phyloP scores from a whole-genome alignment of 2,113 vertebrate species.

The Pitta sordida region DNA sequence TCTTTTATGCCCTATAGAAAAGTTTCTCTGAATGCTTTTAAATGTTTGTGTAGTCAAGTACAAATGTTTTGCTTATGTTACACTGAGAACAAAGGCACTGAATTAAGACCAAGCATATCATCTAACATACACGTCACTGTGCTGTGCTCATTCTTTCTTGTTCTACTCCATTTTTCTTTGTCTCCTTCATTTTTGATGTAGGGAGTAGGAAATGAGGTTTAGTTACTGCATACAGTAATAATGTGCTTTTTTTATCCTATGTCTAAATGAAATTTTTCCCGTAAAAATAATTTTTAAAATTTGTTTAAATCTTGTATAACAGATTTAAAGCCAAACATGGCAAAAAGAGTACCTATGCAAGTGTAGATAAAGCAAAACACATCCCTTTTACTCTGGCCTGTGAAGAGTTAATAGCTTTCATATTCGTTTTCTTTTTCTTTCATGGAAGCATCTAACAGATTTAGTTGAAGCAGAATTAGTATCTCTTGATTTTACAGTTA shows the following conservation, averaged over 20 bases:
- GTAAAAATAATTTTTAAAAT: not conserved
- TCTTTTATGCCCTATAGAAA: not conserved
- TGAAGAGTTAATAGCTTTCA: not conserved
- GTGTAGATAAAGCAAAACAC: not conserved
- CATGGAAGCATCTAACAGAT: not conserved
- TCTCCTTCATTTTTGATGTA: not conserved
- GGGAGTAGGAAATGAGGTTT: not conserved
- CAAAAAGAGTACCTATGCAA: not conserved
- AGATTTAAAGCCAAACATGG: not conserved
- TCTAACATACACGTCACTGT: not conserved
- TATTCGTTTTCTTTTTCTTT: not conserved
- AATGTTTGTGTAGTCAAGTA: not conserved
- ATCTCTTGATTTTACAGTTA: not conserved
- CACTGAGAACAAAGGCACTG: fast-evolving
- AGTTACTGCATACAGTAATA: not conserved
- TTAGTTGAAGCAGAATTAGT: not conserved
- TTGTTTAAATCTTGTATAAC: not conserved
- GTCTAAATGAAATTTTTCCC: not conserved
- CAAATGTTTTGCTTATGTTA: not conserved
- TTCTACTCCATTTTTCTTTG: not conserved
- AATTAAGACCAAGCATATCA: not conserved
- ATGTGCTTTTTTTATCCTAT: not conserved
- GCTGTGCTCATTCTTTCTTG: not conserved
- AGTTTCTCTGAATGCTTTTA: not conserved
- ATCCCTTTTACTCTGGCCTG: not conserved